Base-by-base conservation (phyloP, 64 coral and sea anemone genomes). In the Trachythela sp. region DNA sequence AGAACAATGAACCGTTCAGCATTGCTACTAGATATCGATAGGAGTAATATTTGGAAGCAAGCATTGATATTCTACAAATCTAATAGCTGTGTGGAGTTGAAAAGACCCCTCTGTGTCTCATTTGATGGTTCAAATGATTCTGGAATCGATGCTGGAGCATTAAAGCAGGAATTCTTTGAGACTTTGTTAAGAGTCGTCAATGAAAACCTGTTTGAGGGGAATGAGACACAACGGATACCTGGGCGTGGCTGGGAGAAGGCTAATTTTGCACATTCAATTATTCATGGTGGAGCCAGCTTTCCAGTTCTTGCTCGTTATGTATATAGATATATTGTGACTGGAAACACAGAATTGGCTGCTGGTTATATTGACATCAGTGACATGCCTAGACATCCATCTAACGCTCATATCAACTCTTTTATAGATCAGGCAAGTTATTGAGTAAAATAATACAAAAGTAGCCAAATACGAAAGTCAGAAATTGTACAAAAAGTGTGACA, bases 111-210 rank as follows among this genome's bases (percentile, higher is more conserved):
- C 11, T 72, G 17, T 31, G 68, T 72, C 11, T 72, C 68, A 72
- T 72, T 72, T 72, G 68, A 72, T 72, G 68, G 68, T 24, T 72
- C 68, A 27, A 72, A 72, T 72, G 84, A 91, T 37, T 34, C 31
- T 86, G 85, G 84, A 35, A 70, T 91, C 18, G 90, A 91, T 86
- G 84, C 84, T 86, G 90, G 90, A 8, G 90, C 56, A 2, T 49
- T 91, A 26, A 86, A 41, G 18, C 39, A 36, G 48, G 90, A 91
- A 77, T 91, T 86, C 36, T 90, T 90, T 71, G 90, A 67, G 72
- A 26, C 38, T 67, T 40, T 90, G 39, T 13, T 91, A 24, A 91
- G 67, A 40, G 48, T 37, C n/a, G 76, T 91, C 40, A 54, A 91
- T 33, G 14, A 72, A 34, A 49, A 77, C 31, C 48, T 91, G 36